Evolutionary conservation across 2,797 vertebrate genomes (phyloP).

Genomic region (Hippoglossus hippoglossus): DNA sequence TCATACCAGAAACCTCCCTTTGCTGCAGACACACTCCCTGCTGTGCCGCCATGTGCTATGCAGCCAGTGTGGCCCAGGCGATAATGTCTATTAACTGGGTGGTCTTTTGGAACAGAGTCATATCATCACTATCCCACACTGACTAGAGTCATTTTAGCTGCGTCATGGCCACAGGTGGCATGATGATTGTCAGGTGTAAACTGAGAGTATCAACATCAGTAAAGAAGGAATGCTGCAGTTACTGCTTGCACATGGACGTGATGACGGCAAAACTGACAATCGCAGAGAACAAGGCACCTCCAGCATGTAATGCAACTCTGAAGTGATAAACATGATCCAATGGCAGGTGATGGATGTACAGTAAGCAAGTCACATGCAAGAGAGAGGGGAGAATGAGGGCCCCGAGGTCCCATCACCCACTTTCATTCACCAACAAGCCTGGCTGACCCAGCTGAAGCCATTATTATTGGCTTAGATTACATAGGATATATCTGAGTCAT

Average conservation of each 20-base stretch:
- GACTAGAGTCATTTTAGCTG: background rate
- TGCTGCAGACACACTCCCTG: too few relatives aligned
- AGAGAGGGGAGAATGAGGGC: conserved; percentile 17
- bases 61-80: too few relatives aligned
- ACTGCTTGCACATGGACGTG: background rate
- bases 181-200: conserved; percentile 6
- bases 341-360: conserved; percentile 39
- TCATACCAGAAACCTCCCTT: too few relatives aligned
- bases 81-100: conserved; percentile 13
- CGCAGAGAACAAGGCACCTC: conserved; percentile 36
- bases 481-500: conserved; percentile 3
- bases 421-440: conserved; percentile 27
- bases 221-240: conserved; percentile 7
- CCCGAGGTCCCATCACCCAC: conserved; percentile 37
- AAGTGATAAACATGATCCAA: conserved; percentile 6
- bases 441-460: conserved; percentile 14
- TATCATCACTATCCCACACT: conserved; percentile 7
- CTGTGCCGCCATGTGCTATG: too few relatives aligned
- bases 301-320: conserved; percentile 18
- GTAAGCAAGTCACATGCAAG: conserved; percentile 28
- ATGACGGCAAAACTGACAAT: conserved; percentile 17
- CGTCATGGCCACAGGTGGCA: conserved; percentile 11
- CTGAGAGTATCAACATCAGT: background rate
- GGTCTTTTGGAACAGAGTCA: conserved; percentile 23
- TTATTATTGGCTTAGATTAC: conserved; percentile 36